Evolutionary conservation across 2,797 vertebrate genomes (phyloP).

Genomic region (Lagocephalus sceleratus): DNA sequence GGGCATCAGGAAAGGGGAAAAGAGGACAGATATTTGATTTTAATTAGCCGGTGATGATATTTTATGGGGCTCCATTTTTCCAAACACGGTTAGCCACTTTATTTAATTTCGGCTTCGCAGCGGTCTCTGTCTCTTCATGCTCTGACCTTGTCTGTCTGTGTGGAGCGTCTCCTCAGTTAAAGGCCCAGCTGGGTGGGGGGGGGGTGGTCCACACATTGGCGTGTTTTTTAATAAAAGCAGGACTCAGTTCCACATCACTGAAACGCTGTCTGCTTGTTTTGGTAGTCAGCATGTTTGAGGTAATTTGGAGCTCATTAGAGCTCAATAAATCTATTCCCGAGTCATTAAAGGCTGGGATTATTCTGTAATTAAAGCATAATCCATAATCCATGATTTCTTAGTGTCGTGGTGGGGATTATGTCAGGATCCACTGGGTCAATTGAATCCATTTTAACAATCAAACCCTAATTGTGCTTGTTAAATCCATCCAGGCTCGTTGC

Average conservation of each 20-base stretch:
- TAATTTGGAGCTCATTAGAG: neutral
- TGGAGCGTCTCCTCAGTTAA: neutral
- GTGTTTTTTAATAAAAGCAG: neutral
- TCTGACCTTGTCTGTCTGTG: neutral
- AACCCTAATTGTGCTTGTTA: neutral
- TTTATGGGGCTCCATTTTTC: neutral
- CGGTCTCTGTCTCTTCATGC: too few species aligned
- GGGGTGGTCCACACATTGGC: neutral
- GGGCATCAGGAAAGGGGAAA: constrained; percentile 13
- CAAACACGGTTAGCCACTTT: constrained; percentile 1
- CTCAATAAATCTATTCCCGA: neutral
- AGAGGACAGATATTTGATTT: constrained; percentile 32
- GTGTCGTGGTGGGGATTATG: neutral
- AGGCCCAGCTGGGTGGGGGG: constrained; percentile 1
- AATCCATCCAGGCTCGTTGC: too few species aligned
- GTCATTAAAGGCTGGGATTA: neutral
- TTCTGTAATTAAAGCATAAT: neutral
- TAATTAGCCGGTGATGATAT: neutral
- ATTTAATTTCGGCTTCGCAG: neutral
- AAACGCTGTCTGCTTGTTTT: neutral
- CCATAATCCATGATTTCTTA: neutral
- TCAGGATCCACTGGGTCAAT: neutral
- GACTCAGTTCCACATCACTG: constrained; percentile 11
- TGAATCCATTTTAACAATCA: neutral
- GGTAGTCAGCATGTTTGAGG: neutral